Conservation (phyloP, 2,113 vertebrate species). For the Eidolon helvum region DNA sequence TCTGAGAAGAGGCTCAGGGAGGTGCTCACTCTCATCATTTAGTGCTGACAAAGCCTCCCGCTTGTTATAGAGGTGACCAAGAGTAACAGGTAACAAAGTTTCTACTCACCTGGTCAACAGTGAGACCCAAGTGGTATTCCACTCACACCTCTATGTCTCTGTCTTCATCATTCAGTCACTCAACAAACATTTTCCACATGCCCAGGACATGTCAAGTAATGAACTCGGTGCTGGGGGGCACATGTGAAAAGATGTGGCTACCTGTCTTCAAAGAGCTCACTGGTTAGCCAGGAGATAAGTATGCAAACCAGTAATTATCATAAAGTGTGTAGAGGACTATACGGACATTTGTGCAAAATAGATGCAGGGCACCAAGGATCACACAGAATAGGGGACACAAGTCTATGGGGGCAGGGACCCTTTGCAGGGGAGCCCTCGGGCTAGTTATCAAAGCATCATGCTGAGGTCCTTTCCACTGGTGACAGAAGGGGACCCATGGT, state of each 20-base stretch:
- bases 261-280: background rate
- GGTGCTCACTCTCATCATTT: background rate
- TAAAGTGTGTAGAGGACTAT: background rate
- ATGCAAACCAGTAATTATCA: background rate
- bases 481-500: background rate
- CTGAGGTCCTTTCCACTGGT: background rate
- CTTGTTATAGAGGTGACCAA: background rate
- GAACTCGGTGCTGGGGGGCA: background rate
- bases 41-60: background rate
- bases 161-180: background rate
- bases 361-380: background rate
- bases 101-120: background rate
- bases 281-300: background rate
- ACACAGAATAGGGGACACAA: background rate
- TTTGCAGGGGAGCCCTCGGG: background rate
- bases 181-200: background rate
- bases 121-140: background rate
- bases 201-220: background rate
- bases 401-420: background rate
- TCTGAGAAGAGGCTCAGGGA: background rate
- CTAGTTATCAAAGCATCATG: rapidly evolving
- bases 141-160: background rate
- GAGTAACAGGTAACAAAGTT: background rate
- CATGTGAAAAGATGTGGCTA: background rate
- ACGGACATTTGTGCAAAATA: background rate